Evolutionary conservation across 2,113 vertebrate species (phyloP).

Genomic region (Aspiorhynchus laticeps): DNA sequence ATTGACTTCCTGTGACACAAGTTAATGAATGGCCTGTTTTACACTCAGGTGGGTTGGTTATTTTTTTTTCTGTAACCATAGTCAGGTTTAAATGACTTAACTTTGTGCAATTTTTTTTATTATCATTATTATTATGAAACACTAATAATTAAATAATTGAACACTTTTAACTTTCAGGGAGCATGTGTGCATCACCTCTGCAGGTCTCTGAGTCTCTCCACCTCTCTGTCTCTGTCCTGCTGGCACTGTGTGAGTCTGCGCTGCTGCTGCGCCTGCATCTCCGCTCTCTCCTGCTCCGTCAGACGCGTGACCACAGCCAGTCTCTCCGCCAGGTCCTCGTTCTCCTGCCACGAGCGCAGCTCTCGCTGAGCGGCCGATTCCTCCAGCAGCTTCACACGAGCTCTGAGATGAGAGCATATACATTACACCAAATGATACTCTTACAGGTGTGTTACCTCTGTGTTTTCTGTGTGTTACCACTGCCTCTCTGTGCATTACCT

Average conservation of each 20-base stretch:
- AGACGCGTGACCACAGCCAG: constrained; percentile 65
- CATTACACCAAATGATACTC: not conserved
- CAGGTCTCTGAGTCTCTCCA: constrained; percentile 82
- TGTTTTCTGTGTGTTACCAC: not conserved
- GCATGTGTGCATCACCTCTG: constrained; percentile 76
- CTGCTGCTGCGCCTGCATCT: constrained; percentile 82
- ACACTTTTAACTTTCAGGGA: no score
- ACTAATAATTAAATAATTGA: not conserved
- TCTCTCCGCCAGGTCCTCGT: constrained; percentile 75
- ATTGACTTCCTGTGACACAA: constrained; percentile 77
- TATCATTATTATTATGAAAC: not conserved
- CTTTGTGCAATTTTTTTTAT: not conserved
- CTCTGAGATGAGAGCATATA: constrained; percentile 63
- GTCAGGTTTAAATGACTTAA: not conserved
- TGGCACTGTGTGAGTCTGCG: constrained; percentile 74
- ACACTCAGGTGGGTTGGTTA: not conserved
- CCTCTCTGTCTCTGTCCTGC: constrained; percentile 80
- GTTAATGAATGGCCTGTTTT: not conserved
- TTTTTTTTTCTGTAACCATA: not conserved
- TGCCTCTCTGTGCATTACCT: not conserved
- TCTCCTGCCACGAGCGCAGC: constrained; percentile 72
- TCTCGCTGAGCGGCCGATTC: constrained; percentile 75
- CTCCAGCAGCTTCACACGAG: constrained; percentile 80
- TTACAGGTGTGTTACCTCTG: no score
- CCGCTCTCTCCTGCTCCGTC: constrained; percentile 71